A percentile compares a stretch with the other conserved stretches of the same genome.
phyloP scores from a whole-genome alignment of 2,888 invertebrate species.

The Pseudococcus viburni region DNA sequence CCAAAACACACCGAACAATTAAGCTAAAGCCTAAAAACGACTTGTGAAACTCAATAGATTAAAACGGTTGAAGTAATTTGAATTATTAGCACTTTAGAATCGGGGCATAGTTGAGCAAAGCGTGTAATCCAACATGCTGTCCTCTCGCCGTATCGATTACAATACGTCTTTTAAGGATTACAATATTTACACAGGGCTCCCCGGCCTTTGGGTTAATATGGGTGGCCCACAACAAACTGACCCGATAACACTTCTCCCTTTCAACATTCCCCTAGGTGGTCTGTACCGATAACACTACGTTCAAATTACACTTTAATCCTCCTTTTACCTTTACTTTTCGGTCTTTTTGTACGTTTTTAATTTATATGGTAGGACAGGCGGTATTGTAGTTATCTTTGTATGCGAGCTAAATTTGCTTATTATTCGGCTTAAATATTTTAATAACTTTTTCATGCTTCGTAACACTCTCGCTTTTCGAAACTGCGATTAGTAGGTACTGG shows the following conservation, averaged over 20 bases:
- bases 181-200: conserved; percentile 64
- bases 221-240: conserved; percentile 66
- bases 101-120: conserved; percentile 1
- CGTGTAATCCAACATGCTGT: conserved; percentile 50
- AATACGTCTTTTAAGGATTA: conserved; percentile 65
- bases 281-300: conserved; percentile 58
- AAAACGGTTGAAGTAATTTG: conserved; percentile 67
- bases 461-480: not conserved
- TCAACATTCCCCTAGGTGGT: conserved; percentile 65
- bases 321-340: conserved; percentile 51
- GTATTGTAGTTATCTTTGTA: conserved; percentile 60
- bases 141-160: conserved; percentile 62
- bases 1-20: conserved; percentile 58
- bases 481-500: not conserved
- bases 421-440: conserved; percentile 66
- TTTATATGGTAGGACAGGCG: conserved; percentile 34
- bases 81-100: conserved; percentile 65
- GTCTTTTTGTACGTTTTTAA: conserved; percentile 24
- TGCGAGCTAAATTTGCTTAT: conserved; percentile 60
- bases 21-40: conserved; percentile 58
- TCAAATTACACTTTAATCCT: conserved; percentile 65
- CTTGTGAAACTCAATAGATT: conserved; percentile 66
- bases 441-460: conserved; percentile 66
- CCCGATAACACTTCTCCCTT: conserved; percentile 64
- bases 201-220: conserved; percentile 59